Evolutionary conservation across 2,888 invertebrate genomes (phyloP).

Genomic region (Oscheius sp.): DNA sequence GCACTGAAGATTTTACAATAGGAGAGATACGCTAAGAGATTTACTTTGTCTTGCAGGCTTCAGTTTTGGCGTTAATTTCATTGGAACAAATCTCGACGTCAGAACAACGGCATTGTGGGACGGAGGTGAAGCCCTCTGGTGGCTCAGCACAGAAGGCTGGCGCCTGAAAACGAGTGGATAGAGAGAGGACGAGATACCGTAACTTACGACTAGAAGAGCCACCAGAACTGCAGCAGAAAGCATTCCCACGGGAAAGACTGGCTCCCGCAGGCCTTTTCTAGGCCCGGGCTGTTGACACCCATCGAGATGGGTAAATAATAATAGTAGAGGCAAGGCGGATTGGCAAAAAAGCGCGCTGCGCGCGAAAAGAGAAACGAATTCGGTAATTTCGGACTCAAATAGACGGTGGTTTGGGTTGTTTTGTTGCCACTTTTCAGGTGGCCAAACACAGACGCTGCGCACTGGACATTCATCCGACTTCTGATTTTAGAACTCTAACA

Average conservation of each 20-base stretch:
- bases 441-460: no score
- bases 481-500: no score
- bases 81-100: constrained; percentile 60
- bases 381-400: background rate
- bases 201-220: no score
- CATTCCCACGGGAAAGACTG: constrained; percentile 9
- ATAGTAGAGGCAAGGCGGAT: constrained; percentile 14
- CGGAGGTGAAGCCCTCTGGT: constrained; percentile 30
- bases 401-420: background rate
- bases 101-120: constrained; percentile 47
- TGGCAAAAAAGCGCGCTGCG: constrained; percentile 1
- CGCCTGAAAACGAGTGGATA: constrained; percentile 6
- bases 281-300: constrained; percentile 7
- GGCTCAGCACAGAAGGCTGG: constrained; percentile 7
- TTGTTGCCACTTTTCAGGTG: background rate
- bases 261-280: constrained; percentile 23
- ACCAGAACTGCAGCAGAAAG: background rate
- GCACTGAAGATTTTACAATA: constrained; percentile 40
- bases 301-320: constrained; percentile 26
- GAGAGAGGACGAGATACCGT: no score
- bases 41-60: constrained; percentile 58
- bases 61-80: constrained; percentile 50
- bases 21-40: background rate
- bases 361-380: background rate
- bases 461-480: no score